Base-by-base conservation (phyloP, 2,113 vertebrate species). In the Hippocampus mohnikei region DNA sequence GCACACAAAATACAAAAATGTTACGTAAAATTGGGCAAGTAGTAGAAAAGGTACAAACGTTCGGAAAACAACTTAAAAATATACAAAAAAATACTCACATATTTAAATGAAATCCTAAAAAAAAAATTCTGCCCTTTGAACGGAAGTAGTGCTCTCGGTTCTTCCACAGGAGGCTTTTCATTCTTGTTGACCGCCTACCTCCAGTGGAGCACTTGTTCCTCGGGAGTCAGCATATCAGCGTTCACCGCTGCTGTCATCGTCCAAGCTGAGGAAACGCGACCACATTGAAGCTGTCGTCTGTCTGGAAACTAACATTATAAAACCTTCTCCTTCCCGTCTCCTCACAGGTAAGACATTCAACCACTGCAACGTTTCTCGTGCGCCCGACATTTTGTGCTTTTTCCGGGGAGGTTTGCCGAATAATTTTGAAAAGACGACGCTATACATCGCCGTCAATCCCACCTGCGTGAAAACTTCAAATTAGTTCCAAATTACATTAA, bases 141-240 rank as follows among this genome's bases (percentile, higher is more conserved):
- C 27, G 27, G 27, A 72, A 80, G 75, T 71, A 74, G 64, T 72
- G 40, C 21, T 58, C 23, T 72, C 74, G 59, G 29, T 23, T 72
- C 18, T 52, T 48, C 46, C 15, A 16, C 13, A 8, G 25, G 58
- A 33, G 58, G 58, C 58, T 33, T 1, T 29, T 20, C 27, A 27
- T 2, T 33, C 3, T 33, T 18, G 2, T 44, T 12, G 27, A 73
- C 71, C 77, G 42, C 66, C 50, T 21, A 33, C 80, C 29, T 60
- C 62, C 1, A 15, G 55, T 4, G 15, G 55, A 25, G 23, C 58
- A 18, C 58, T 60, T 60, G 58, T 59, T 59, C 58, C 6, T 59
- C 15, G 15, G 58, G 27, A 29, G 27, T 29, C 25, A 1, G 29
- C 58, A 53, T 33, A 5, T 53, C 27, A 20, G 58, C 27, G 7